These are phyloP conservation scores for Clarias macrocephalus DNA, from an alignment of 2,113 vertebrate species.

Conservation along the genomic window DNA sequence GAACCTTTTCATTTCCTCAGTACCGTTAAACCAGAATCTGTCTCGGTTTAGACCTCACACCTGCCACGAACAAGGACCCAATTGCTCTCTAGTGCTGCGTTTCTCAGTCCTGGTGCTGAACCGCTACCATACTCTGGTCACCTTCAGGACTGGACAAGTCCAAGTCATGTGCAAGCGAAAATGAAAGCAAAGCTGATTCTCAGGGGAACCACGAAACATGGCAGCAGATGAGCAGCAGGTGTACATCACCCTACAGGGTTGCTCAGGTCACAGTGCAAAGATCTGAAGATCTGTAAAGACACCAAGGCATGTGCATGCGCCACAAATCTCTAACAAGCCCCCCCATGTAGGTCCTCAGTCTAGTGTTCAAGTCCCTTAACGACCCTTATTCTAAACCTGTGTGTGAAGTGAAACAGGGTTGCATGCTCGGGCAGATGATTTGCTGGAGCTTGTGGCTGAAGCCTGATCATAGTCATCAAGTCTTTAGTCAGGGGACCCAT, in stretches of 20 bases:
- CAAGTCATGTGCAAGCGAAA: background rate
- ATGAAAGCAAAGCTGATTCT: background rate
- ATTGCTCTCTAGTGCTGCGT: background rate
- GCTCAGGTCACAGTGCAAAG: background rate
- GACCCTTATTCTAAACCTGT: too few relatives aligned
- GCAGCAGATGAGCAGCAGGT: background rate
- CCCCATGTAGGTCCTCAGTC: background rate
- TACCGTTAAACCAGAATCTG: background rate
- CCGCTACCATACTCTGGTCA: background rate
- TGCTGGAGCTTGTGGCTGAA: background rate
- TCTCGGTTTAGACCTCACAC: background rate
- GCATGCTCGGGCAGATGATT: background rate
- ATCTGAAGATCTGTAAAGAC: background rate
- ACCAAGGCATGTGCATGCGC: background rate
- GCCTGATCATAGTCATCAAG: background rate
- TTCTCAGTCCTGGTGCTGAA: background rate
- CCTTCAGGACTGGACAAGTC: background rate
- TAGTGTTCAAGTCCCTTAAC: background rate
- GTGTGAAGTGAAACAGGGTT: background rate
- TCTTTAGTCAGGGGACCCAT: background rate
- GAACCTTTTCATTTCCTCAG: background rate
- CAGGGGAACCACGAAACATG: background rate
- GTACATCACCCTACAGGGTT: background rate
- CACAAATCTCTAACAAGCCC: background rate
- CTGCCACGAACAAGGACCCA: background rate